Evolutionary conservation across 2,113 vertebrate genomes (phyloP).

Genomic region (Microcebus griseorufus): DNA sequence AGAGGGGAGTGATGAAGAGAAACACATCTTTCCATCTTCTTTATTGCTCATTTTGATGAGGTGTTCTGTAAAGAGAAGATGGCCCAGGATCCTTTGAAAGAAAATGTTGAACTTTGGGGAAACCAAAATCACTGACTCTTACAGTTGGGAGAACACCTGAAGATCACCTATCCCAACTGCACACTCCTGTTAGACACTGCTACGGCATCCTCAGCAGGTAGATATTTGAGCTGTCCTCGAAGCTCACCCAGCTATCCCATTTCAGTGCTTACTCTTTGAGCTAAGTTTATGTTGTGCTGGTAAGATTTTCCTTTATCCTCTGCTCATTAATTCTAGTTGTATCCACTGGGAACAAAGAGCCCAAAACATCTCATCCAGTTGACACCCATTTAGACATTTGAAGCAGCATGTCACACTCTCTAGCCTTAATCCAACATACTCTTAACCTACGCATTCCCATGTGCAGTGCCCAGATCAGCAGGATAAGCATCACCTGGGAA

Average conservation of each 20-base stretch:
- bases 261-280: accelerated
- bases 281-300: neutral
- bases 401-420: neutral
- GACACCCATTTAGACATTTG: neutral
- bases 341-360: neutral
- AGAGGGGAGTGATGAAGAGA: neutral
- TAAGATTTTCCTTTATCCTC: neutral
- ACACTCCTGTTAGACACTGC: accelerated
- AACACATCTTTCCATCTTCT: neutral
- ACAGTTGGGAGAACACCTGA: neutral
- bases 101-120: neutral
- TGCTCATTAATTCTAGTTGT: neutral
- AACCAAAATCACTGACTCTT: neutral
- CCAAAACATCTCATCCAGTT: neutral
- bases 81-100: neutral
- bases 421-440: neutral
- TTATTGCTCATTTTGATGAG: neutral
- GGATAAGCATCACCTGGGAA: neutral
- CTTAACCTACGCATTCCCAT: neutral
- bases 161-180: neutral
- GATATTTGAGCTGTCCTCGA: too few relatives aligned
- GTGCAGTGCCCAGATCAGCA: neutral
- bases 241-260: too few relatives aligned
- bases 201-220: accelerated
- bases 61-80: neutral